Evolutionary conservation across 2,797 vertebrate genomes (phyloP).

Genomic region (Sternarchorhynchus goeldii): DNA sequence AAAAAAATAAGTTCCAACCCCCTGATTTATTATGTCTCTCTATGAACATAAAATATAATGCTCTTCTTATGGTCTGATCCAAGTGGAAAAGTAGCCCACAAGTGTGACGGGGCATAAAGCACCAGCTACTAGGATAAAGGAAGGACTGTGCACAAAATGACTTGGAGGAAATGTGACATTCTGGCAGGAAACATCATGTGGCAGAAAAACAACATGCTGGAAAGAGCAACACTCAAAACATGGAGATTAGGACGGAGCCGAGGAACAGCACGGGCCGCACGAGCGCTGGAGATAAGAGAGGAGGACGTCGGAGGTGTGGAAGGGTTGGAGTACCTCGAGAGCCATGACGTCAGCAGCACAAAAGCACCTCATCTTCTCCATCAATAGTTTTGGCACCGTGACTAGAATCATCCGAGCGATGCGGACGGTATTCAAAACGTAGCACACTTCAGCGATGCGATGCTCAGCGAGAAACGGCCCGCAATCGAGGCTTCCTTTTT

Average conservation of each 20-base stretch:
- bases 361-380: too few species aligned
- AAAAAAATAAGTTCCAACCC: too few species aligned
- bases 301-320: neutral
- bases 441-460: too few species aligned
- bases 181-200: neutral
- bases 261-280: neutral
- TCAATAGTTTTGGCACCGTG: too few species aligned
- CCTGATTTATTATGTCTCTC: too few species aligned
- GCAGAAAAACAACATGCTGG: constrained; percentile 8
- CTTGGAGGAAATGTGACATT: neutral
- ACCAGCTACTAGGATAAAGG: neutral
- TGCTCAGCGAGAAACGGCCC: too few species aligned
- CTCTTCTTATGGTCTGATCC: neutral
- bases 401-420: too few species aligned
- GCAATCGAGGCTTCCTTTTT: too few species aligned
- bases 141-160: too few species aligned
- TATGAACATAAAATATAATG: neutral
- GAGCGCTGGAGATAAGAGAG: neutral
- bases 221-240: neutral
- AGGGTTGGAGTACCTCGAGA: neutral
- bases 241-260: neutral
- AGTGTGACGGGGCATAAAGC: neutral
- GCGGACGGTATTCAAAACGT: too few species aligned
- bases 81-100: neutral
- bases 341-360: neutral